A percentile compares a stretch with the other conserved stretches of the same genome.
These are phyloP conservation scores for Silurus asotus DNA, from an alignment of 2,113 vertebrate species.

Conservation along the genomic window DNA sequence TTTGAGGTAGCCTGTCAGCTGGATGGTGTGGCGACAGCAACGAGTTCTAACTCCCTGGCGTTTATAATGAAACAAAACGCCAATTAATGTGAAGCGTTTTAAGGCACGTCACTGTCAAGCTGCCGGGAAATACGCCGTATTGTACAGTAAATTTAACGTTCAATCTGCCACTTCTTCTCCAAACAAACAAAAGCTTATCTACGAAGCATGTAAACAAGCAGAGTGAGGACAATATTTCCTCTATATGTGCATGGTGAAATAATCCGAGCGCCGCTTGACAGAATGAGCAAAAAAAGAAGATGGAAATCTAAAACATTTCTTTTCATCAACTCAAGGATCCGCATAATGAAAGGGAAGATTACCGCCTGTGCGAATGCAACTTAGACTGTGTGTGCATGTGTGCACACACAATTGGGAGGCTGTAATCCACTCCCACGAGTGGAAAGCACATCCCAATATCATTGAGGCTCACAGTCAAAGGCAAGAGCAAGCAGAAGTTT, in stretches of 20 bases:
- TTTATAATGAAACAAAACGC: not conserved
- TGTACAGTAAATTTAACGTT: slow-evolving; percentile 30
- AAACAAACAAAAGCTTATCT: slow-evolving; percentile 36
- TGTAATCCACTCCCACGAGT: not conserved
- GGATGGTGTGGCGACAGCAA: slow-evolving; percentile 1
- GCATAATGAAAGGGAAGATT: slow-evolving; percentile 27
- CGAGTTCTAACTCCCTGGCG: slow-evolving; percentile 19
- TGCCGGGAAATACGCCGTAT: not conserved
- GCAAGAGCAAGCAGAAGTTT: not conserved
- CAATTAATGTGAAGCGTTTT: slow-evolving; percentile 31
- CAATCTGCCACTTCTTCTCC: slow-evolving; percentile 31
- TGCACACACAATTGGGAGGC: not conserved
- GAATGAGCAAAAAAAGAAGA: slow-evolving; percentile 1
- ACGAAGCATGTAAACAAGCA: slow-evolving; percentile 15
- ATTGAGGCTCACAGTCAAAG: not conserved
- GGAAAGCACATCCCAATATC: not conserved
- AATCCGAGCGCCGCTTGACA: not conserved
- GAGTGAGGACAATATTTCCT: slow-evolving; percentile 10
- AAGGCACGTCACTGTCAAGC: slow-evolving; percentile 3
- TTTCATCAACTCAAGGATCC: slow-evolving; percentile 21
- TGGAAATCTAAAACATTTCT: slow-evolving; percentile 29
- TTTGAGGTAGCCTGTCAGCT: slow-evolving; percentile 30
- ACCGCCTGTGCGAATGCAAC: not conserved
- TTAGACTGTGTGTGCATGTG: not conserved
- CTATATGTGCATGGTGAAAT: slow-evolving; percentile 28